These are phyloP conservation scores for Lepidocolaptes lacrymiger DNA, from an alignment of 2,797 vertebrate genomes.

Conservation along the genomic window DNA sequence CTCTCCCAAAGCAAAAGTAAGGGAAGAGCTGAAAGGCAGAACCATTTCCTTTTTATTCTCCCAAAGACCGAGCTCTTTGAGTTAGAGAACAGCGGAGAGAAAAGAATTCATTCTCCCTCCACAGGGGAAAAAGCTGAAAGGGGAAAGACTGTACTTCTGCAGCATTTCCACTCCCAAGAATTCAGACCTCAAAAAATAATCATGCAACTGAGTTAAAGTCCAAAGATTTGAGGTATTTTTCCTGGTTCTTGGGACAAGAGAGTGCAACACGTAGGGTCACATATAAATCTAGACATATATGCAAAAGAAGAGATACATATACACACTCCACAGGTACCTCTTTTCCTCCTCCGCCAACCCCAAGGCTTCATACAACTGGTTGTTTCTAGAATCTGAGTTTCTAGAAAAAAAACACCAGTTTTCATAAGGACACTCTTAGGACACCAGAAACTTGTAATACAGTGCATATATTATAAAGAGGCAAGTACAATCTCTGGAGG, in stretches of 20 bases:
- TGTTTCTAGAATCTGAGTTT: slow-evolving; percentile 73
- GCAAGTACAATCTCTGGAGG: slow-evolving; percentile 13
- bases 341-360: slow-evolving; percentile 69
- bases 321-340: slow-evolving; percentile 72
- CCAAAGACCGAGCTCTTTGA: slow-evolving; percentile 7
- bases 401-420: slow-evolving; percentile 72
- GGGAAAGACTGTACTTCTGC: slow-evolving; percentile 40
- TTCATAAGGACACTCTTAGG: slow-evolving; percentile 67
- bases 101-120: slow-evolving; percentile 44
- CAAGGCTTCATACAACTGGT: slow-evolving; percentile 73
- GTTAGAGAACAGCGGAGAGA: slow-evolving; percentile 25
- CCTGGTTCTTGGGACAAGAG: slow-evolving; percentile 31
- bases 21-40: slow-evolving; percentile 53
- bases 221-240: neutral
- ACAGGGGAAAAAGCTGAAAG: slow-evolving; percentile 53
- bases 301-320: slow-evolving; percentile 68
- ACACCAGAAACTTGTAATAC: slow-evolving; percentile 56
- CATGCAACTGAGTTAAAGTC: slow-evolving; percentile 41
- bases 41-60: slow-evolving; percentile 41
- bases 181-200: slow-evolving; percentile 49
- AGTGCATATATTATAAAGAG: slow-evolving; percentile 51
- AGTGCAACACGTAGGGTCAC: slow-evolving; percentile 54
- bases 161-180: slow-evolving; percentile 56
- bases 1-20: slow-evolving; percentile 46
- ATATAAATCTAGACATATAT: slow-evolving; percentile 63